Percentiles rank a stretch among this genome's conserved stretches.
These are phyloP conservation scores for Grapholita molesta DNA, from an alignment of 1,140 invertebrate genomes.

Conservation along the genomic window DNA sequence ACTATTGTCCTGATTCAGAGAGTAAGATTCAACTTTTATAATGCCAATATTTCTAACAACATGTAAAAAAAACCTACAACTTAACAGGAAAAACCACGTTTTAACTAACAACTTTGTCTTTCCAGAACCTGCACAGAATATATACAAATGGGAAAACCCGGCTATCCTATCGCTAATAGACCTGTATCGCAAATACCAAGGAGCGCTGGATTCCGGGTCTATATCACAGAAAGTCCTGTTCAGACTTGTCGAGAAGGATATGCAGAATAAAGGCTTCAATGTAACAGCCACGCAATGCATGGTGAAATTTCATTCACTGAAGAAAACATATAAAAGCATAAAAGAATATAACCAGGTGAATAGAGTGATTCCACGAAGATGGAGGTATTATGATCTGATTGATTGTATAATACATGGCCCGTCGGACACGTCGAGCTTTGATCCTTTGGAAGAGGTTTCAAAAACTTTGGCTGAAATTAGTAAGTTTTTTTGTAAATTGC, in stretches of 20 bases:
- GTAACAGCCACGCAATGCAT: neutral
- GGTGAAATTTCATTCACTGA: neutral
- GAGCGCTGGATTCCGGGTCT: neutral
- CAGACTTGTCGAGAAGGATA: neutral
- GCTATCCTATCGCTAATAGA: neutral
- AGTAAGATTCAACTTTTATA: too few species aligned
- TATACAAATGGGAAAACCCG: conserved; percentile 6
- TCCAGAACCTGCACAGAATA: neutral
- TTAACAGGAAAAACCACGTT: too few species aligned
- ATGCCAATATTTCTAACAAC: too few species aligned
- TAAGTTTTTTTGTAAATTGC: neutral
- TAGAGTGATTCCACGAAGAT: neutral
- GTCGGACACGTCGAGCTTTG: neutral
- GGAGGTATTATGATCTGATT: neutral
- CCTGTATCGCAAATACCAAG: neutral
- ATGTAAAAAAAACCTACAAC: too few species aligned
- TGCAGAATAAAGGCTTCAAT: neutral
- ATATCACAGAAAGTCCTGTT: conserved; percentile 1
- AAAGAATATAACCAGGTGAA: conserved; percentile 1
- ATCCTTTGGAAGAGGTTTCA: neutral
- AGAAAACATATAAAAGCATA: neutral
- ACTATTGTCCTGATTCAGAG: too few species aligned
- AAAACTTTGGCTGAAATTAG: conserved; percentile 4
- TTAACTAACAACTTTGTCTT: neutral
- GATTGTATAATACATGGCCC: neutral